phyloP scores from a whole-genome alignment of 2,888 invertebrate genomes.

The Diplazon laetatorius region DNA sequence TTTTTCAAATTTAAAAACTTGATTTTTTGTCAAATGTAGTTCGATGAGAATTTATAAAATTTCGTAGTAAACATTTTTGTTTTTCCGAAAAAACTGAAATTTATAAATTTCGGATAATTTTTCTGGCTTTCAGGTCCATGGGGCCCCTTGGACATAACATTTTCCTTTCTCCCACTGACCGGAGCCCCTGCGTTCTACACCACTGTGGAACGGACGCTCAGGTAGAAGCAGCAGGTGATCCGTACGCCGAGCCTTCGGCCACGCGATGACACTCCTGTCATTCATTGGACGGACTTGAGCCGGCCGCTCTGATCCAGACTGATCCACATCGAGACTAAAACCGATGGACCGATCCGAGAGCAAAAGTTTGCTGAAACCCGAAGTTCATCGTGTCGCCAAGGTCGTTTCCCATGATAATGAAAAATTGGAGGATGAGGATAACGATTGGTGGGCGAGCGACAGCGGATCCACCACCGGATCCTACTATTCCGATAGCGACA shows the following conservation, averaged over 20 bases:
- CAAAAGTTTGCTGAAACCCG: conserved; percentile 66
- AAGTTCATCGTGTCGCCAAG: conserved; percentile 57
- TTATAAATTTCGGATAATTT: too few relatives aligned
- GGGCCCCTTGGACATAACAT: not conserved
- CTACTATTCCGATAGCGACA: conserved; percentile 79
- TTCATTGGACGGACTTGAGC: too few relatives aligned
- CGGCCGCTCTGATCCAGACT: too few relatives aligned
- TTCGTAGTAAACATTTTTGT: too few relatives aligned
- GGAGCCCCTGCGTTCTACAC: conserved; percentile 64
- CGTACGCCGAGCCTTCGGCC: conserved; percentile 54
- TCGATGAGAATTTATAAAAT: too few relatives aligned
- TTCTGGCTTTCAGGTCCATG: too few relatives aligned
- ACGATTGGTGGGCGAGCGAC: conserved; percentile 81
- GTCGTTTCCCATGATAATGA: conserved; percentile 60
- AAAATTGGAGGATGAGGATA: conserved; percentile 72
- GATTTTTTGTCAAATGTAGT: too few relatives aligned
- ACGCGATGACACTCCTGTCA: too few relatives aligned
- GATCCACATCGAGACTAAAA: not conserved
- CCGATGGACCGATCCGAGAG: conserved; percentile 67
- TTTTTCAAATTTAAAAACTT: too few relatives aligned
- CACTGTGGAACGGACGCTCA: conserved; percentile 55
- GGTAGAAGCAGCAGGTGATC: conserved; percentile 55
- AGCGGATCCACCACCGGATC: conserved; percentile 80
- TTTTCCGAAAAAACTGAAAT: too few relatives aligned
- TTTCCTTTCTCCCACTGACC: not conserved